phyloP scores from a whole-genome alignment of 2,797 vertebrate genomes.

The Notolabrus celidotus region DNA sequence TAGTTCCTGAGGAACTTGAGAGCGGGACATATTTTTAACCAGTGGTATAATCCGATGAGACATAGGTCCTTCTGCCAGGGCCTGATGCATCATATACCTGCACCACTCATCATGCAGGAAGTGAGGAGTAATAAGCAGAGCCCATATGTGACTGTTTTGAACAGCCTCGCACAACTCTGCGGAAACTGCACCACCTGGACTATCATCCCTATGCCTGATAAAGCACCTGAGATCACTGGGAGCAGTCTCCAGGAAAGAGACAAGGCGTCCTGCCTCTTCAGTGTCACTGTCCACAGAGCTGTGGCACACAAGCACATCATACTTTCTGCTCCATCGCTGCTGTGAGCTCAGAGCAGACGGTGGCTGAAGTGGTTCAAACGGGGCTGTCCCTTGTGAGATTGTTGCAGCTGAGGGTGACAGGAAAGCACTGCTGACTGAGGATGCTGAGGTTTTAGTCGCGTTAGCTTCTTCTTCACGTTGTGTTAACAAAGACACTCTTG shows the following conservation, averaged over 20 bases:
- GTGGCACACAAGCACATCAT: conserved; percentile 91
- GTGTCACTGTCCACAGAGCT: conserved; percentile 78
- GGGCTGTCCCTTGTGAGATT: background rate
- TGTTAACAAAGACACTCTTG: conserved; percentile 26
- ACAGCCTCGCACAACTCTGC: conserved; percentile 88
- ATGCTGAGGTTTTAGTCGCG: background rate
- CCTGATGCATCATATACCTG: conserved; percentile 92
- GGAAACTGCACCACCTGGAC: conserved; percentile 80
- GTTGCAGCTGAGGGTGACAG: background rate
- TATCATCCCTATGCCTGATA: conserved; percentile 85
- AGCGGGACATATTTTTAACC: conserved; percentile 78
- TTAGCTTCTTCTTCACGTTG: conserved; percentile 24
- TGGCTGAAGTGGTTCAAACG: background rate
- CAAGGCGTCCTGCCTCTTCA: conserved; percentile 82
- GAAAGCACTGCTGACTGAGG: background rate
- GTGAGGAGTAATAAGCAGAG: conserved; percentile 87
- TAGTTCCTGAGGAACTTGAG: conserved; percentile 87
- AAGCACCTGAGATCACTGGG: conserved; percentile 87
- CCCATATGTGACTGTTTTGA: conserved; percentile 87
- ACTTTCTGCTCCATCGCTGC: conserved; percentile 84
- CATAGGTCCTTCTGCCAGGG: conserved; percentile 84
- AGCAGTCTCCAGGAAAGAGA: conserved; percentile 86
- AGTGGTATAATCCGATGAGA: conserved; percentile 88
- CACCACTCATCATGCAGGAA: conserved; percentile 92
- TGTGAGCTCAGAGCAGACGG: conserved; percentile 37